Evolutionary conservation across 2,888 invertebrate species (phyloP), one percentile per base, ranked within the genome.

Genomic region (Venustoraphidia nigricollis): DNA sequence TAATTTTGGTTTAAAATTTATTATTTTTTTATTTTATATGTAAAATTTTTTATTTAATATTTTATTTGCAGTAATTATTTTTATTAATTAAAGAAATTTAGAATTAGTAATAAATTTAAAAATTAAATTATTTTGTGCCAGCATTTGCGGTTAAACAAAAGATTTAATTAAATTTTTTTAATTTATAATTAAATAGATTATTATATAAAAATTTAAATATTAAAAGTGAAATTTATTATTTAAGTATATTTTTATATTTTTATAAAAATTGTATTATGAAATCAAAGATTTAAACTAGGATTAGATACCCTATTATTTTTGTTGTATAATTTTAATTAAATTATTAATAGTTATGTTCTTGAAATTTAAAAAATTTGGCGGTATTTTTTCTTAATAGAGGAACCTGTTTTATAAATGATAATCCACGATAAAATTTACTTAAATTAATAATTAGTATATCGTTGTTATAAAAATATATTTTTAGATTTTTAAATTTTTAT

Each of bases 361-460:
- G 65, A 78, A 79, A 79, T 69, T 76, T 75, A 76, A 78, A 75
- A 70, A 74, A 73, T 71, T 75, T 79, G 77, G 76, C 78, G 75
- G 76, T 77, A 75, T 75, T 75, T 76, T 75, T 70, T 76, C 75
- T 70, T 69, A 74, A 76, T 72, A 78, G 76, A 77, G 77, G 77
- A 79, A 78, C 70, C 72, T 78, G 77, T 76, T 69, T 69, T 71
- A 55, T 79, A 75, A 79, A 75, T 71, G 77, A 79, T 78, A 75
- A 56, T 75, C 75, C 77, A 73, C 75, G 70, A 69, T 66, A 69
- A 63, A 70, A 66, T 68, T 68, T 60, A 63, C 60, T 70, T 71
- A 66, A 63, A 64, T 69, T 70, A 63, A 55, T 52, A 60, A 54
- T 60, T 65, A 66, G 59, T 65, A 65, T 67, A 67, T 60, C 66